Evolutionary conservation across 2,888 invertebrate genomes (phyloP).

Genomic region (Nycteola revayana): DNA sequence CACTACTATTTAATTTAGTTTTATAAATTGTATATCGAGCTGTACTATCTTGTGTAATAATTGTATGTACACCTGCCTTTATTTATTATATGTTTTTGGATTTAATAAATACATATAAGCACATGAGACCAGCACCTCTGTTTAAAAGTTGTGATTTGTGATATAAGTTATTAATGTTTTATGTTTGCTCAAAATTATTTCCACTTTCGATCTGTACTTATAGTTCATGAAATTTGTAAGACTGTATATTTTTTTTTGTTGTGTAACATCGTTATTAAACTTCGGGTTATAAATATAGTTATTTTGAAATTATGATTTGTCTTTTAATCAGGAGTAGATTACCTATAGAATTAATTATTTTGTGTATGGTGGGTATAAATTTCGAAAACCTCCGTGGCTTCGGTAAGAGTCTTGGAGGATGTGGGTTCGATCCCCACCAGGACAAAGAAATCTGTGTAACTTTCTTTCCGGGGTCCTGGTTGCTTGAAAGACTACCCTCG

Average conservation of each 20-base stretch:
- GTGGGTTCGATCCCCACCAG: not conserved
- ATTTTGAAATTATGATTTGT: conserved; percentile 59
- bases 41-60: too few relatives aligned
- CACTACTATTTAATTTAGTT: too few relatives aligned
- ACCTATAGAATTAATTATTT: too few relatives aligned
- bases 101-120: conserved; percentile 30
- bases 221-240: conserved; percentile 79
- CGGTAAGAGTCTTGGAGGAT: too few relatives aligned
- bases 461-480: not conserved
- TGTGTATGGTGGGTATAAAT: too few relatives aligned
- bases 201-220: conserved; percentile 71
- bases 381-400: not conserved
- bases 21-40: too few relatives aligned
- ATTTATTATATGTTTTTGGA: not conserved
- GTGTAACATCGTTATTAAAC: conserved; percentile 75
- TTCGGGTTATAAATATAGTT: conserved; percentile 79
- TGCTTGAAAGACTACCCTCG: too few relatives aligned
- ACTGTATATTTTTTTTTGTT: conserved; percentile 80
- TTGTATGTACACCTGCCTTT: too few relatives aligned
- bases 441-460: too few relatives aligned
- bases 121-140: conserved; percentile 49
- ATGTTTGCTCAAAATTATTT: conserved; percentile 71
- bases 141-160: conserved; percentile 67
- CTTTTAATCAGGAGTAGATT: too few relatives aligned
- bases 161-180: conserved; percentile 67